Evolutionary conservation across 2,888 invertebrate genomes (phyloP).

Genomic region (Cantharis lateralis): DNA sequence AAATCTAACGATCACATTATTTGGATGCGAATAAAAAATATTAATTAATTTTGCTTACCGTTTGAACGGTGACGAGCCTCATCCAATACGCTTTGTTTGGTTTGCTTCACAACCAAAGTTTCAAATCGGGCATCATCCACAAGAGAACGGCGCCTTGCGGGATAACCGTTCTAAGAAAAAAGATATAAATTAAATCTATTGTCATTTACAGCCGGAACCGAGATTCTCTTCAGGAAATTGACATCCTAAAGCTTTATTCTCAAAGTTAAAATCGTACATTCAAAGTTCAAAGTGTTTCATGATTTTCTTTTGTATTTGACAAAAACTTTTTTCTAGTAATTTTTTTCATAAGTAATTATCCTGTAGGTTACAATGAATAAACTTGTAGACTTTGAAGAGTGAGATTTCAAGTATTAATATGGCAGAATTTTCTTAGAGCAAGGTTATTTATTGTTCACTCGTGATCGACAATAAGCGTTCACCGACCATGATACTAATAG

Average conservation of each 20-base stretch:
- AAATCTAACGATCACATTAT: neutral
- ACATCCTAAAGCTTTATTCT: conserved; percentile 25
- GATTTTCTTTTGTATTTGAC: neutral
- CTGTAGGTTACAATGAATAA: neutral
- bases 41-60: conserved; percentile 65
- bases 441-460: conserved; percentile 46
- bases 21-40: neutral
- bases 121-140: conserved; percentile 98
- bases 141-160: conserved; percentile 91
- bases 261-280: conserved; percentile 11
- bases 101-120: conserved; percentile 92
- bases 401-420: conserved; percentile 21
- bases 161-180: conserved; percentile 88
- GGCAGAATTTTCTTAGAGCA: conserved; percentile 43
- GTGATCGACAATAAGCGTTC: conserved; percentile 42
- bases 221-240: conserved; percentile 44
- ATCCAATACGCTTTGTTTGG: conserved; percentile 88
- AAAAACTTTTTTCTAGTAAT: neutral
- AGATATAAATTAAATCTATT: conserved; percentile 34
- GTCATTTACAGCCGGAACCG: conserved; percentile 47
- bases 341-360: neutral
- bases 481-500: conserved; percentile 48
- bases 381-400: conserved; percentile 40
- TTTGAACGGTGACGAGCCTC: conserved; percentile 88
- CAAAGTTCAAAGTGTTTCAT: conserved; percentile 13